A percentile compares a stretch with the other conserved stretches of the same genome.
phyloP scores from a whole-genome alignment of 2,797 vertebrate species.

The Coilia nasus region DNA sequence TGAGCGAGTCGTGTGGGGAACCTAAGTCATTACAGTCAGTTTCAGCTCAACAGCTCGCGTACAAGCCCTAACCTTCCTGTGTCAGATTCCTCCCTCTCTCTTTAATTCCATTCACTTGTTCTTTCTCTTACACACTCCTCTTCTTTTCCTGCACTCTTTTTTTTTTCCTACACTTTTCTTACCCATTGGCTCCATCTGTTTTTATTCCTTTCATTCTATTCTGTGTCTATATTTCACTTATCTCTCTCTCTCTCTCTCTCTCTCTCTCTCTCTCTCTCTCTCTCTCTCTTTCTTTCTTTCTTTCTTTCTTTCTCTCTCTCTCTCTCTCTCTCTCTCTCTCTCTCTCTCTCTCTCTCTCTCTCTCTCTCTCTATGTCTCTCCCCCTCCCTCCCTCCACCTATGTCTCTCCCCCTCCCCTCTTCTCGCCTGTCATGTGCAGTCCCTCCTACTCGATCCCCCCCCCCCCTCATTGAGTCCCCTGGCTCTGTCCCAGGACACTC shows the following conservation, averaged over 20 bases:
- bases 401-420: background rate
- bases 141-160: no score
- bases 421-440: background rate
- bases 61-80: background rate
- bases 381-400: background rate
- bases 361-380: no score
- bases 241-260: background rate
- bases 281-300: background rate
- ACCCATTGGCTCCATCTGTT: no score
- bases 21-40: background rate
- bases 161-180: no score
- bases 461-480: background rate
- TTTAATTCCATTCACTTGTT: background rate
- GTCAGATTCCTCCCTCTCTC: background rate
- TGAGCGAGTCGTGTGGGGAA: conserved; percentile 55
- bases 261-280: background rate
- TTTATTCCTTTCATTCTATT: no score
- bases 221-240: background rate
- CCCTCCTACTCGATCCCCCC: background rate
- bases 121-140: no score
- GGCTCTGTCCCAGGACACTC: background rate
- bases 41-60: background rate
- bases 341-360: background rate
- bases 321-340: background rate
- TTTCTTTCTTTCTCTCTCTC: background rate